Evolutionary conservation across 2,888 invertebrate species (phyloP).

Genomic region (Aporophyla nigra): DNA sequence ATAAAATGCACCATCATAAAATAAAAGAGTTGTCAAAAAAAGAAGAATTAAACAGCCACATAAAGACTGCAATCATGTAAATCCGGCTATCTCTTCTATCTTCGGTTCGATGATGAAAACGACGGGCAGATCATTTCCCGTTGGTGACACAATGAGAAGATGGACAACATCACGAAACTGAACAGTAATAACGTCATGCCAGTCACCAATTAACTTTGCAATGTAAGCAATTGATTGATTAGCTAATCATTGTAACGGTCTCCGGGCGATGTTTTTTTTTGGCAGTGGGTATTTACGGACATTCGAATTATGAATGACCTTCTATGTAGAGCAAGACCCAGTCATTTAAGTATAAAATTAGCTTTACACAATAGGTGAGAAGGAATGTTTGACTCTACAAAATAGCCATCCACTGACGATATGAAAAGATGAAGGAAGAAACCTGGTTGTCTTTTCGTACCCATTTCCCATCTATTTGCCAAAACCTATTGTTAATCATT

Average conservation of each 20-base stretch:
- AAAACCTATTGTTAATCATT: not conserved
- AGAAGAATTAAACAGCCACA: not conserved
- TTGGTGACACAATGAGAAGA: conserved; percentile 28
- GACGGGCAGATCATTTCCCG: not conserved
- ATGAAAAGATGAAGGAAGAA: not conserved
- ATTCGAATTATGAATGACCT: conserved; percentile 52
- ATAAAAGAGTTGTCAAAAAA: not conserved
- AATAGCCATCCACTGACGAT: not conserved
- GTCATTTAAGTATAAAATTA: conserved; percentile 3
- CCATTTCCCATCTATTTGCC: not conserved
- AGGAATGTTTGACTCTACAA: not conserved
- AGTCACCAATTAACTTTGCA: conserved; percentile 48
- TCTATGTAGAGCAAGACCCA: conserved; percentile 36
- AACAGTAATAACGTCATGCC: conserved; percentile 27
- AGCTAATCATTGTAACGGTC: conserved; percentile 55
- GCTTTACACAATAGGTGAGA: not conserved
- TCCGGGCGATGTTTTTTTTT: conserved; percentile 44
- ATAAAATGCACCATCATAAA: not conserved
- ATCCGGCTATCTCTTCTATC: not conserved
- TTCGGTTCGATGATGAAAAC: not conserved
- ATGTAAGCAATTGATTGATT: conserved; percentile 57
- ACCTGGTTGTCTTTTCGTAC: not conserved
- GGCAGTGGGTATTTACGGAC: conserved; percentile 40
- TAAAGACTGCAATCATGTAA: not conserved
- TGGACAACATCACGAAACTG: conserved; percentile 29